Percentiles rank a stretch among this genome's conserved stretches.
Evolutionary conservation across 2,888 invertebrate species (phyloP).

Genomic region (Trissonchulus sp.): DNA sequence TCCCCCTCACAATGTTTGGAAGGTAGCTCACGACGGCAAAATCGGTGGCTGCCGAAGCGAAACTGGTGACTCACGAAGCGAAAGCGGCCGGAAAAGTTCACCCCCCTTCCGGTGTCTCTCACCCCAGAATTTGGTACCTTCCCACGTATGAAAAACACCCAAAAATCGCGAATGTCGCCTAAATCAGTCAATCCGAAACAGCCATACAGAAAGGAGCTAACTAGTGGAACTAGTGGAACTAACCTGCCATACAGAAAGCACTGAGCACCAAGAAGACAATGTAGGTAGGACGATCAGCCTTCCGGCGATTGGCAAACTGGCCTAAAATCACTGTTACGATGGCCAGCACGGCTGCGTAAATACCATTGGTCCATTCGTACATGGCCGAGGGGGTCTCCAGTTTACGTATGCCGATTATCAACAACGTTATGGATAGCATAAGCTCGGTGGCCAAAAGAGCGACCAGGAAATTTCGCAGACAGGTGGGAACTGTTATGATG

Average conservation of each 20-base stretch:
- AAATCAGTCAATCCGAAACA: no score
- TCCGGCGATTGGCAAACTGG: not conserved
- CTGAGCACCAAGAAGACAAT: not conserved
- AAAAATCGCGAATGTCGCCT: no score
- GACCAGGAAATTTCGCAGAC: not conserved
- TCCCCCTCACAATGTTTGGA: no score
- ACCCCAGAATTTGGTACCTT: no score
- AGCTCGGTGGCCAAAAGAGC: not conserved
- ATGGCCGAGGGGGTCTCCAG: not conserved
- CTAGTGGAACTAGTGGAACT: no score
- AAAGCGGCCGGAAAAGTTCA: no score
- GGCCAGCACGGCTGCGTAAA: not conserved
- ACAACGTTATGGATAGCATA: not conserved
- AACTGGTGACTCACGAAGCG: no score
- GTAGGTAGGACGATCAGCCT: not conserved
- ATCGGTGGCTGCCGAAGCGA: no score
- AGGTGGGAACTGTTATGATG: not conserved
- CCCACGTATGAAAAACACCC: no score
- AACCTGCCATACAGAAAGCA: not conserved
- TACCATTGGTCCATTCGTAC: not conserved
- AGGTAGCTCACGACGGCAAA: no score
- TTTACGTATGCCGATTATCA: not conserved
- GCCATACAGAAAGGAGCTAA: no score
- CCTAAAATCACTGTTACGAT: not conserved
- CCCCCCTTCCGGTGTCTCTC: no score